These are phyloP conservation scores for Cabera pusaria DNA, from an alignment of 2,888 invertebrate species.

Conservation along the genomic window DNA sequence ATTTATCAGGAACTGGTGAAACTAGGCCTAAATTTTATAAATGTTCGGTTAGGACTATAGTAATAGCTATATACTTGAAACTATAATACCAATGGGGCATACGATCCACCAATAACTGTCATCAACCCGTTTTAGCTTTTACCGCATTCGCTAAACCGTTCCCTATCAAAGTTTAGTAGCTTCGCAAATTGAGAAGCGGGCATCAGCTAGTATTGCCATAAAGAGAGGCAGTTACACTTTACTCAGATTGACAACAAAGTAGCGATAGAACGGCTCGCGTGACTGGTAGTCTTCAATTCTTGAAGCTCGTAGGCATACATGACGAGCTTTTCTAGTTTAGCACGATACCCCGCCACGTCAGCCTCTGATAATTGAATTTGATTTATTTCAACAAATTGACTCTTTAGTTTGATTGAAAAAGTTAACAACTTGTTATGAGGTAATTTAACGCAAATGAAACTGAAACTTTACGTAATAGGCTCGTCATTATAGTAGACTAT, in stretches of 20 bases:
- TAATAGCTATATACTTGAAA: no score
- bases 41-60: no score
- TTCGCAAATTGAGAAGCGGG: slow-evolving; percentile 10
- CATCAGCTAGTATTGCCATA: slow-evolving; percentile 13
- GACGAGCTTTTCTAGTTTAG: slow-evolving; percentile 29
- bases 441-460: no score
- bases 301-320: slow-evolving; percentile 37
- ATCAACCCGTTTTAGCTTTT: no score
- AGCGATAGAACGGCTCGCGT: slow-evolving; percentile 40
- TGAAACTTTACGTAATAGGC: no score
- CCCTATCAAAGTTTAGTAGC: neutral
- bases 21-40: no score
- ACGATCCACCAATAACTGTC: no score
- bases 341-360: slow-evolving; percentile 18
- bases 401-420: slow-evolving; percentile 18
- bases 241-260: slow-evolving; percentile 21
- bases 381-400: slow-evolving; percentile 26
- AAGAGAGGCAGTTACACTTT: slow-evolving; percentile 15
- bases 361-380: slow-evolving; percentile 34
- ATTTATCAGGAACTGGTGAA: no score
- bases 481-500: no score
- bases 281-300: slow-evolving; percentile 37
- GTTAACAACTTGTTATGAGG: no score
- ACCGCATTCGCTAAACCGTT: no score
- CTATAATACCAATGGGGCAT: no score